Evolutionary conservation across 2,888 invertebrate genomes (phyloP).

Genomic region (Aphelenchoides bicaudatus): DNA sequence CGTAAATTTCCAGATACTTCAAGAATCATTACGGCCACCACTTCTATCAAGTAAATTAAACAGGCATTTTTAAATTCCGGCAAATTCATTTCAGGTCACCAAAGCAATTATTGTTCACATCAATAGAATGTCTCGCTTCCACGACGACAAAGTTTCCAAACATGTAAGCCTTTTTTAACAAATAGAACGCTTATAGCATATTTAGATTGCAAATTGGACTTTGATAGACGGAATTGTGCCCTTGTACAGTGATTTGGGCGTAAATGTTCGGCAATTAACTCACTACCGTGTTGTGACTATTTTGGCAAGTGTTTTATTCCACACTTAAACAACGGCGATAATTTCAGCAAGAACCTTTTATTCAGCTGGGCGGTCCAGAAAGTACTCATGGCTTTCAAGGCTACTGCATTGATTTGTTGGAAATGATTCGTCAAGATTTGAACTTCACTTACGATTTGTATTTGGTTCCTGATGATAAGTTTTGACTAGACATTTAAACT

Average conservation of each 20-base stretch:
- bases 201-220: slow-evolving; percentile 57
- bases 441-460: slow-evolving; percentile 85
- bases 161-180: slow-evolving; percentile 28
- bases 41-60: slow-evolving; percentile 27
- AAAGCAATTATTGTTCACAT: slow-evolving; percentile 45
- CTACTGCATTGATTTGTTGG: slow-evolving; percentile 88
- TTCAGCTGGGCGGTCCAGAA: slow-evolving; percentile 52
- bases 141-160: slow-evolving; percentile 51
- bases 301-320: slow-evolving; percentile 37
- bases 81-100: slow-evolving; percentile 36
- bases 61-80: slow-evolving; percentile 2
- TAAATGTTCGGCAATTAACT: slow-evolving; percentile 45
- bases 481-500: no score
- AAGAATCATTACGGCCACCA: slow-evolving; percentile 16
- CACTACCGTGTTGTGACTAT: slow-evolving; percentile 53
- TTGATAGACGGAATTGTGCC: slow-evolving; percentile 39
- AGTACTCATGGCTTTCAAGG: slow-evolving; percentile 65
- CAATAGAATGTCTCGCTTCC: slow-evolving; percentile 38
- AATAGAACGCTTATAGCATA: not conserved
- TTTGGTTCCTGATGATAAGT: slow-evolving; percentile 69
- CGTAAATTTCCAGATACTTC: no score
- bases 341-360: slow-evolving; percentile 65
- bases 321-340: not conserved
- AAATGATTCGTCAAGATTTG: slow-evolving; percentile 76
- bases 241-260: slow-evolving; percentile 47